A percentile compares a stretch with the other conserved stretches of the same genome.
phyloP scores from a whole-genome alignment of 2,113 vertebrate species.

The Sus scrofa region DNA sequence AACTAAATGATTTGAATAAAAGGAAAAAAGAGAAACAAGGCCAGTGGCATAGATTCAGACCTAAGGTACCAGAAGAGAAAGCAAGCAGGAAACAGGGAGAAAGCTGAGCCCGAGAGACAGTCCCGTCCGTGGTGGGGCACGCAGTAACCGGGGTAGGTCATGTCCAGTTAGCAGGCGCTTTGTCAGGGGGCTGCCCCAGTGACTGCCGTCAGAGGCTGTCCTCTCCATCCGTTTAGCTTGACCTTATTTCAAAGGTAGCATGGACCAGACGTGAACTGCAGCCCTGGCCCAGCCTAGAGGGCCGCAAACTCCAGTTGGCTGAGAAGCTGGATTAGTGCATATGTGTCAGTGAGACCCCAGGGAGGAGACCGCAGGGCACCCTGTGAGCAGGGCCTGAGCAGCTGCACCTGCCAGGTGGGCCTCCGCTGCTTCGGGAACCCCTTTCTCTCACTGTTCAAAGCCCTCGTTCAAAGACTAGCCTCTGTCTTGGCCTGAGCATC shows the following conservation, averaged over 20 bases:
- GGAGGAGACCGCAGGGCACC: neutral
- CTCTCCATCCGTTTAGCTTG: constrained; percentile 49
- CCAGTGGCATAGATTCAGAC: neutral
- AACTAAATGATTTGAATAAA: neutral
- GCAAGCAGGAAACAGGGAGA: neutral
- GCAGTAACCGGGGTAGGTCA: neutral
- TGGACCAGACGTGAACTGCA: neutral
- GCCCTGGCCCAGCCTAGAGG: neutral
- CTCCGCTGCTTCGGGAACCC: neutral
- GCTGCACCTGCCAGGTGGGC: neutral
- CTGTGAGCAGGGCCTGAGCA: neutral
- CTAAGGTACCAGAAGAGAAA: neutral
- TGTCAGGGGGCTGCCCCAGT: neutral
- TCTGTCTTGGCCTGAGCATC: neutral
- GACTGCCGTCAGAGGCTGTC: neutral
- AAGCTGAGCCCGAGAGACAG: neutral
- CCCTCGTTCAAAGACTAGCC: neutral
- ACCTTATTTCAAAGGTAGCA: constrained; percentile 39
- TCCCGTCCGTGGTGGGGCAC: neutral
- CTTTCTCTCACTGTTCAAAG: neutral
- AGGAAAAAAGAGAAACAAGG: constrained; percentile 7
- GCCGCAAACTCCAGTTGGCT: neutral
- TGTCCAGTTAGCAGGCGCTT: neutral
- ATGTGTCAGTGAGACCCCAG: neutral
- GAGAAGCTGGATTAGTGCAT: neutral